Evolutionary conservation across 1,140 invertebrate genomes (phyloP), one percentile per base, ranked within the genome.

Genomic region (Caenorhabditis brenneri): DNA sequence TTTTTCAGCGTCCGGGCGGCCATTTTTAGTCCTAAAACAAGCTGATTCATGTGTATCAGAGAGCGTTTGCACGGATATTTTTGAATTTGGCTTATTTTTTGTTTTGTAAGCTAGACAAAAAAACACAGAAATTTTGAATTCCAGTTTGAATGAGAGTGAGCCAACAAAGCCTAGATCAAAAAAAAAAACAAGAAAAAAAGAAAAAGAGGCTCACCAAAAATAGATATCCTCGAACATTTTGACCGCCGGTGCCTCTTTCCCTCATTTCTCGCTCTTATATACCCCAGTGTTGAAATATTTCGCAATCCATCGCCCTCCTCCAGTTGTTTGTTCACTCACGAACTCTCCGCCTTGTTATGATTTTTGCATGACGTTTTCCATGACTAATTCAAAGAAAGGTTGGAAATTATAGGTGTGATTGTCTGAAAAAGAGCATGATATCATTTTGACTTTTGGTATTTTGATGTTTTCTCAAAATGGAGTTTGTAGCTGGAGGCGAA

Each of bases 161-260:
- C n/a, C n/a, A n/a, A n/a, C n/a, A n/a, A n/a, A n/a, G n/a, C n/a
- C n/a, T n/a, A 51, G 22, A 51, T n/a, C 16, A 51, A 1, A n/a
- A 29, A 58, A 15, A 58, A 7, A 9, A 12, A 19, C 12, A 60
- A 6, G 3, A 33, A 60, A 33, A 60, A 60, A 33, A 19, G 22
- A 33, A 65, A 33, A 0, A n/a, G 19, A n/a, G n/a, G n/a, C 58
- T 65, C 58, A 65, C 58, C 58, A 65, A 65, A 33, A 65, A 65
- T 65, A 65, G 36, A 65, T 65, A 33, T 65, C 58, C 31, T 65
- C 58, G 58, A 65, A 65, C 58, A 65, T 65, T 19, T 65, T 65
- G 58, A 65, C 58, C 58, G 58, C 58, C 31, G 58, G 31, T 65
- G 58, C 19, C 58, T 7, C 31, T 65, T 19, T 65, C 29, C 22